Evolutionary conservation across 2,888 invertebrate genomes (phyloP).

Genomic region (Diloba caeruleocephala): DNA sequence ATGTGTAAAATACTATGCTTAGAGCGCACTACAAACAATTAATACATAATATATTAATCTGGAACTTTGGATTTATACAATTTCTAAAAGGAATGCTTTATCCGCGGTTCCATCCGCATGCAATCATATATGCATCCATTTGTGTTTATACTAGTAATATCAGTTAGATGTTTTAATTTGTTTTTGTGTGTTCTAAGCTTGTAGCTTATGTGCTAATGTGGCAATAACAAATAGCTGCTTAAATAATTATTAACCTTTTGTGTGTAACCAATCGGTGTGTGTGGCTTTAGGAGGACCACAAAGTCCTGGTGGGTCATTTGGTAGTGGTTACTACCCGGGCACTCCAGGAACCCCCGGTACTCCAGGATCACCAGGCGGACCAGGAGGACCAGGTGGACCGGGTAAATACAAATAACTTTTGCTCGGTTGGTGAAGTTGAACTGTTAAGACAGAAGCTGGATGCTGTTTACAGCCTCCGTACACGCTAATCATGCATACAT

Average conservation of each 20-base stretch:
- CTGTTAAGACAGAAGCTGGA: not conserved
- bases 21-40: conserved; percentile 24
- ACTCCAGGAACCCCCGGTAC: conserved; percentile 59
- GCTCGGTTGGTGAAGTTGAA: not conserved
- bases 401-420: conserved; percentile 16
- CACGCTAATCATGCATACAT: too few relatives aligned
- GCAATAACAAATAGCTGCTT: conserved; percentile 17
- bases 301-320: conserved; percentile 46
- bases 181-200: conserved; percentile 2
- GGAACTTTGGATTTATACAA: too few relatives aligned
- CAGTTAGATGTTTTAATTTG: too few relatives aligned
- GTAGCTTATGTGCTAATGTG: conserved; percentile 4
- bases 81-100: too few relatives aligned
- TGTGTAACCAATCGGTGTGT: conserved; percentile 40
- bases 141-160: too few relatives aligned
- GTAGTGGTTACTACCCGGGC: conserved; percentile 57
- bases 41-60: too few relatives aligned
- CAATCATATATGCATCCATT: too few relatives aligned
- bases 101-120: too few relatives aligned
- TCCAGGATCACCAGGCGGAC: conserved; percentile 56
- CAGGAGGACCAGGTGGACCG: conserved; percentile 49
- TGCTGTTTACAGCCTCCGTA: too few relatives aligned
- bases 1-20: conserved; percentile 5
- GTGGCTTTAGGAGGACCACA: conserved; percentile 53
- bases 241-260: conserved; percentile 23